Conservation (phyloP, 1,140 invertebrate species). For the Diorhabda sublineata region DNA sequence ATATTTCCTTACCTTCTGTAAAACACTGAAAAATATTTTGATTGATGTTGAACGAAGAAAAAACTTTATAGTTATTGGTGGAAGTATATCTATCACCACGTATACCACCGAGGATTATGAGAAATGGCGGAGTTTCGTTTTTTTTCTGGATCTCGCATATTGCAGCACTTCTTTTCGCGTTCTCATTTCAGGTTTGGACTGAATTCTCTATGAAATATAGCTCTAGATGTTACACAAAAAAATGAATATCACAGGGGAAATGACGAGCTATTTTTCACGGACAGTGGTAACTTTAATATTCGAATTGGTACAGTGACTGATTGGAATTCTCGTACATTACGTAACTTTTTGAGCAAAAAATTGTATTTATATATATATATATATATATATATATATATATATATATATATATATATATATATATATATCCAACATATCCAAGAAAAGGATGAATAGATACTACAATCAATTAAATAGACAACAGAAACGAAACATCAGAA, state of each 20-base stretch:
- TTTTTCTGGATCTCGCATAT: not conserved
- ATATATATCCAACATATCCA: too few species aligned
- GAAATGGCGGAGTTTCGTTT: not conserved
- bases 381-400: too few species aligned
- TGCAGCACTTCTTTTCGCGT: not conserved
- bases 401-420: too few species aligned
- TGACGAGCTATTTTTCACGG: not conserved
- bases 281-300: conserved; percentile 1
- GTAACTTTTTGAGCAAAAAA: too few species aligned
- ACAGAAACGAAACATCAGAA: too few species aligned
- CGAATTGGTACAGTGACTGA: conserved; percentile 1
- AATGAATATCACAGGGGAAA: conserved; percentile 1
- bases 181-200: not conserved
- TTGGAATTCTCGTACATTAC: not conserved
- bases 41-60: not conserved
- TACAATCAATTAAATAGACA: too few species aligned
- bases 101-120: not conserved
- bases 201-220: not conserved
- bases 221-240: not conserved
- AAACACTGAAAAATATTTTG: not conserved
- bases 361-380: too few species aligned
- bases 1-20: not conserved
- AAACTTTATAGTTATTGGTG: conserved; percentile 1
- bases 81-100: conserved; percentile 2
- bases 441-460: too few species aligned